These are phyloP conservation scores for Thaumatotibia leucotreta DNA, from an alignment of 1,140 invertebrate species.

Conservation along the genomic window DNA sequence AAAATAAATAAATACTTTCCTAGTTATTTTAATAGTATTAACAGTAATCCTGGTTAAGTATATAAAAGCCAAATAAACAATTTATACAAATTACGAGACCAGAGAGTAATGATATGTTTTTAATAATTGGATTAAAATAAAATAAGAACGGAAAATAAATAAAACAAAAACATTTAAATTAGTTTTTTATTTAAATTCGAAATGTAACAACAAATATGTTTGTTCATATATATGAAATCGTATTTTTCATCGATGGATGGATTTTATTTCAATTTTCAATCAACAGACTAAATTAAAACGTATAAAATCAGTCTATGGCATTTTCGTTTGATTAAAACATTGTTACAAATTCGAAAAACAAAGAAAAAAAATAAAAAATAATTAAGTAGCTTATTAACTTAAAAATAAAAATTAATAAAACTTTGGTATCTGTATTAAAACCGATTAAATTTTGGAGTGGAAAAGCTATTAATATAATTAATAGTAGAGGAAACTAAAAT, in stretches of 20 bases:
- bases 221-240: conserved; percentile 61
- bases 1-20: too few species aligned
- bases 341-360: conserved; percentile 49
- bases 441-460: conserved; percentile 68
- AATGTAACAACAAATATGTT: conserved; percentile 65
- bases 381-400: conserved; percentile 65
- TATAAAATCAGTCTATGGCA: not conserved
- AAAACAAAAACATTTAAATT: conserved; percentile 61
- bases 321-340: not conserved
- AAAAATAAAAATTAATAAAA: conserved; percentile 70
- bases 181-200: conserved; percentile 68
- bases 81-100: conserved; percentile 15
- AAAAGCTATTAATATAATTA: conserved; percentile 60
- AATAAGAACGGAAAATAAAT: conserved; percentile 44
- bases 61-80: not conserved
- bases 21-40: too few species aligned
- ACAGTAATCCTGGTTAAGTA: not conserved
- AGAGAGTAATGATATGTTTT: conserved; percentile 51
- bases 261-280: conserved; percentile 44
- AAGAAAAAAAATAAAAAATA: conserved; percentile 50
- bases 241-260: conserved; percentile 65
- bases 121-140: conserved; percentile 39
- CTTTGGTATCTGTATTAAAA: conserved; percentile 73
- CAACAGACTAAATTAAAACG: conserved; percentile 15
- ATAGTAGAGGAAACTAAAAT: conserved; percentile 52